Evolutionary conservation across 2,797 vertebrate genomes (phyloP).

Genomic region (Acanthopagrus latus): DNA sequence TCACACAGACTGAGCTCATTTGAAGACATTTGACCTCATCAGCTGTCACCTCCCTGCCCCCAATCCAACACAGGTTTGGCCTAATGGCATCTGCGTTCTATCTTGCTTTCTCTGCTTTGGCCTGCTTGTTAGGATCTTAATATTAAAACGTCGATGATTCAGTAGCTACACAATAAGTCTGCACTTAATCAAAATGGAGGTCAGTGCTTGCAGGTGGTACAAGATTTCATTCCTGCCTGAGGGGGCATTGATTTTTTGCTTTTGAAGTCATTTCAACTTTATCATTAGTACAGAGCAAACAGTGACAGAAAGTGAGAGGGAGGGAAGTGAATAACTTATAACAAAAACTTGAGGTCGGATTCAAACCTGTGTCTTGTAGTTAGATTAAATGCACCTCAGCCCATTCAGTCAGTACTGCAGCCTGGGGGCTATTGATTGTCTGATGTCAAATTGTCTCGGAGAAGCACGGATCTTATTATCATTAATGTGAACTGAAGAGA

Average conservation of each 20-base stretch:
- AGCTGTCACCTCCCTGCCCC: conserved; percentile 20
- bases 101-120: conserved; percentile 15
- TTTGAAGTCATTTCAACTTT: conserved; percentile 41
- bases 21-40: conserved; percentile 30
- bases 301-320: conserved; percentile 8
- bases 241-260: conserved; percentile 29
- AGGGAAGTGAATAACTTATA: background rate
- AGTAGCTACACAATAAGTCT: conserved; percentile 3
- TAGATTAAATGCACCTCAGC: conserved; percentile 21
- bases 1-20: conserved; percentile 10
- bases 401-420: background rate
- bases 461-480: conserved; percentile 25
- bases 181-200: conserved; percentile 22
- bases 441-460: conserved; percentile 34
- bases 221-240: conserved; percentile 16
- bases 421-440: conserved; percentile 22
- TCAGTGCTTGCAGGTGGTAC: conserved; percentile 4
- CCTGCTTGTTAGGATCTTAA: conserved; percentile 3
- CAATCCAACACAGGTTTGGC: conserved; percentile 11
- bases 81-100: background rate
- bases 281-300: conserved; percentile 21
- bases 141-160: conserved; percentile 20
- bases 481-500: conserved; percentile 25
- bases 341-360: conserved; percentile 1
- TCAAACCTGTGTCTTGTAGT: conserved; percentile 15